A percentile compares a stretch with the other conserved stretches of the same genome.
phyloP scores from a whole-genome alignment of 2,113 vertebrate species.

The Recurvirostra avosetta region DNA sequence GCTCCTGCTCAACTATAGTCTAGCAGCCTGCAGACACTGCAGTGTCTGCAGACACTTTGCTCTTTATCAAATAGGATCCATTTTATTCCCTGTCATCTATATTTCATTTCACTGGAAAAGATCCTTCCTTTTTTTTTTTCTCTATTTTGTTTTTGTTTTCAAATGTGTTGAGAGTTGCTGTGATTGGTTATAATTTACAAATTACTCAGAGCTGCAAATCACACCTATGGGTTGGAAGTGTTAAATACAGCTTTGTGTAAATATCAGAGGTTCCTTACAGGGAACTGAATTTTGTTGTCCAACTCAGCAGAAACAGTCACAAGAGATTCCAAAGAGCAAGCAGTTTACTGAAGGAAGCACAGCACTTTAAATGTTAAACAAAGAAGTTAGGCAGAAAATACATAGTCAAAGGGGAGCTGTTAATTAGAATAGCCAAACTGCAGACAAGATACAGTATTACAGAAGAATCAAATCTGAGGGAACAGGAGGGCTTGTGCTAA shows the following conservation, averaged over 20 bases:
- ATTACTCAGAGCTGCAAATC: neutral
- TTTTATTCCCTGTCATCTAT: neutral
- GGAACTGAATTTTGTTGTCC: neutral
- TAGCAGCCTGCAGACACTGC: neutral
- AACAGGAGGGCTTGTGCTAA: neutral
- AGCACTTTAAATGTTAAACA: neutral
- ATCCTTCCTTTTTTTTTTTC: neutral
- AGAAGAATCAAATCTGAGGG: rapidly evolving
- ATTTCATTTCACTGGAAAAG: neutral
- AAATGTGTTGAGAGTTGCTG: neutral
- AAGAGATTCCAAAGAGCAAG: neutral
- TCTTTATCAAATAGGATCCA: neutral
- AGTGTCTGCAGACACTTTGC: neutral
- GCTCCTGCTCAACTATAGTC: neutral
- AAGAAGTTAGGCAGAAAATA: neutral
- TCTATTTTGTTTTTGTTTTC: neutral
- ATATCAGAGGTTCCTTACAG: neutral
- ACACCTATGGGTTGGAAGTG: neutral
- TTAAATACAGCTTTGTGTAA: neutral
- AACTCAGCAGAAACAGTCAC: neutral
- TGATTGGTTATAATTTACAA: neutral
- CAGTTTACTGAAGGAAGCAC: neutral
- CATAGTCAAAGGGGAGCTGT: neutral
- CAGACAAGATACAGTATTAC: neutral
- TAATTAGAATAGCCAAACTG: neutral